Evolutionary conservation across 2,113 vertebrate genomes (phyloP).

Genomic region (Crotalus tigris): DNA sequence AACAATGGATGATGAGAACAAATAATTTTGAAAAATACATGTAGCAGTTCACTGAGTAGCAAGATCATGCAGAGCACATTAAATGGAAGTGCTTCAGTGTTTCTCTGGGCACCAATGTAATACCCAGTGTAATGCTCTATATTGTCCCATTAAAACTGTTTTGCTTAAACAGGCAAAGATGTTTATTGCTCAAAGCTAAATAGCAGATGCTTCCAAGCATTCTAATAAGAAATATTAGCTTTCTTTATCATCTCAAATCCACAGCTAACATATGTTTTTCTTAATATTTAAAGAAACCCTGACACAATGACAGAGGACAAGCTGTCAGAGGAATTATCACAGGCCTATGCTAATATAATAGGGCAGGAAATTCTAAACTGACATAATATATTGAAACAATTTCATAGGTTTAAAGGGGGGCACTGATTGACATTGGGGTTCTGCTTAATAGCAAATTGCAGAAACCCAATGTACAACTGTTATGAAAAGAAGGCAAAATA

Average conservation of each 20-base stretch:
- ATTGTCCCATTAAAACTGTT: constrained; percentile 61
- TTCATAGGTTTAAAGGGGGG: background rate
- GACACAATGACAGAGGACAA: background rate
- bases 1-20: background rate
- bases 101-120: constrained; percentile 41
- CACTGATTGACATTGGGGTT: background rate
- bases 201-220: constrained; percentile 38
- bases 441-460: too few species aligned
- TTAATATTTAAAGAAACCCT: background rate
- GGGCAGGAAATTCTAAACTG: background rate
- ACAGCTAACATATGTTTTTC: background rate
- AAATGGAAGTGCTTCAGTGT: constrained; percentile 51
- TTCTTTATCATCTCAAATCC: background rate
- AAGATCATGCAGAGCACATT: constrained; percentile 25
- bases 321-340: background rate
- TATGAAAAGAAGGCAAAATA: background rate
- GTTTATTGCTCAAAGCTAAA: constrained; percentile 60
- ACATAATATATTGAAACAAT: background rate
- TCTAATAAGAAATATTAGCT: constrained; percentile 51
- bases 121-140: constrained; percentile 53
- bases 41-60: constrained; percentile 15
- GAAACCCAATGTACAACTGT: background rate
- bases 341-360: background rate
- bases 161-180: constrained; percentile 49
- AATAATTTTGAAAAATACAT: background rate